Evolutionary conservation across 1,140 invertebrate species (phyloP), one percentile per base, ranked within the genome.

Genomic region (Trachelipus rathkii): DNA sequence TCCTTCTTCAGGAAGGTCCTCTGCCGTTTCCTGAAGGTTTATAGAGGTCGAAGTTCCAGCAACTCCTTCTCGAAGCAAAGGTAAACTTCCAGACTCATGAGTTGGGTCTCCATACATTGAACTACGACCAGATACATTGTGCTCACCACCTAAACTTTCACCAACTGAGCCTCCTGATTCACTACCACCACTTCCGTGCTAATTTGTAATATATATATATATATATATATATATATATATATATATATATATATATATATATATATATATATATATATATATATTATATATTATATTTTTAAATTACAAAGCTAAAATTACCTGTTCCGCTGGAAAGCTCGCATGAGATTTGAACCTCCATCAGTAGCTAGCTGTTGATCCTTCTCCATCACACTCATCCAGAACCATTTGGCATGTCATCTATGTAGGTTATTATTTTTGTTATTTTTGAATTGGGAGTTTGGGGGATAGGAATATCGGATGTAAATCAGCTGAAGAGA

Each of bases 371-470:
- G 94, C 94, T 71, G 93, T 96, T 77, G 93, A 95, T n/a, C 92
- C 92, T 86, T 98, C 96, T 84, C 97, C 95, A 86, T 97, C 95
- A 67, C 97, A 95, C 84, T 97, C 95, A 85, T 97, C 95, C 95
- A 50, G 94, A 95, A 2, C 93, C 93, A 43, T 90, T 91, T 21
- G 92, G n/a, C n/a, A n/a, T n/a, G n/a, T n/a, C n/a, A n/a, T n/a
- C n/a, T n/a, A n/a, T n/a, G n/a, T n/a, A n/a, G n/a, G n/a, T n/a
- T n/a, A n/a, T n/a, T n/a, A n/a, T n/a, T n/a, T n/a, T n/a, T n/a
- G n/a, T n/a, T n/a, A n/a, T n/a, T n/a, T n/a, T n/a, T n/a, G n/a
- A n/a, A n/a, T n/a, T n/a, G n/a, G n/a, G n/a, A n/a, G n/a, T n/a
- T n/a, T n/a, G n/a, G n/a, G n/a, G n/a, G n/a, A n/a, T n/a, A n/a